phyloP scores from a whole-genome alignment of 1,140 invertebrate species.

The Copidosoma floridanum region DNA sequence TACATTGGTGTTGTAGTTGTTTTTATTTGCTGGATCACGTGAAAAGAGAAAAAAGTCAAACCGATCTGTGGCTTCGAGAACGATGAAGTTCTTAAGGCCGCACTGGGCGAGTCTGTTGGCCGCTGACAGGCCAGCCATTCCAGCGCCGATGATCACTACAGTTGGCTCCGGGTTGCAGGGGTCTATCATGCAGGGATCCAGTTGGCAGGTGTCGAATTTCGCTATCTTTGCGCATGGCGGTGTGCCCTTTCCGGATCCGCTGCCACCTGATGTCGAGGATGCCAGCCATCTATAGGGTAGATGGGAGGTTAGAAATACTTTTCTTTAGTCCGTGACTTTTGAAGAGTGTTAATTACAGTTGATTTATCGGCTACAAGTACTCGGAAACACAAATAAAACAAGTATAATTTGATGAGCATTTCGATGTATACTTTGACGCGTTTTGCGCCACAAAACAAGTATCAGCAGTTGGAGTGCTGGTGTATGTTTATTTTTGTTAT shows the following conservation, averaged over 20 bases:
- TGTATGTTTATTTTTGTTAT: not conserved
- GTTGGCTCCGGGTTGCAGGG: constrained; percentile 63
- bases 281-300: constrained; percentile 38
- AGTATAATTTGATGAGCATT: no score
- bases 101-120: constrained; percentile 68
- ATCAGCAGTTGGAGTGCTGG: not conserved
- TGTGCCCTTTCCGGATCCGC: constrained; percentile 20
- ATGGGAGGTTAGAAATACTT: no score
- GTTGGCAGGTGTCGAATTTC: constrained; percentile 40
- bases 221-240: constrained; percentile 34
- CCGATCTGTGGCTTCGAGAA: constrained; percentile 75
- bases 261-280: constrained; percentile 26
- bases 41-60: constrained; percentile 35
- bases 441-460: no score
- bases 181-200: constrained; percentile 57
- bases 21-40: not conserved
- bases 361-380: no score
- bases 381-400: no score
- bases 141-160: constrained; percentile 72
- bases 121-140: constrained; percentile 74
- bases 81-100: constrained; percentile 66
- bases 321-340: no score
- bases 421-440: no score
- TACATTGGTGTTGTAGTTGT: not conserved
- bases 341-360: no score